Conservation (phyloP, 1,140 invertebrate genomes). For the Aphidius ervi region DNA sequence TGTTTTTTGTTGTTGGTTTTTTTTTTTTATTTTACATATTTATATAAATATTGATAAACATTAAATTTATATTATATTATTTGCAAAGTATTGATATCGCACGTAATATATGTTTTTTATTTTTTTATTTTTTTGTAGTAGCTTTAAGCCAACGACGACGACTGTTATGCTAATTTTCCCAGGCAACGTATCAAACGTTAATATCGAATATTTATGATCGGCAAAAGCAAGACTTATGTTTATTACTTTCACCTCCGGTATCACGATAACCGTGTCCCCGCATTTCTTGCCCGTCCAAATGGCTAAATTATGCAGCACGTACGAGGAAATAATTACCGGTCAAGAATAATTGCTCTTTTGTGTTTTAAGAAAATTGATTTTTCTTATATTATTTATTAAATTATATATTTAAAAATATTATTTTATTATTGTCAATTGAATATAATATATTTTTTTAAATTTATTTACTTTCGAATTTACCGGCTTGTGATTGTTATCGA, state of each 20-base stretch:
- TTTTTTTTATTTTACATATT: no score
- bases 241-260: constrained; percentile 50
- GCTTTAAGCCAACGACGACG: constrained; percentile 14
- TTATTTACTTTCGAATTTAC: neutral
- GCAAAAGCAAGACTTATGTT: constrained; percentile 46
- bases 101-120: neutral
- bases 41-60: neutral
- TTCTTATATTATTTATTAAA: neutral
- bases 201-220: constrained; percentile 52
- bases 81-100: neutral
- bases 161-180: constrained; percentile 46
- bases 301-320: constrained; percentile 25
- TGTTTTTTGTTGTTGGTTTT: no score
- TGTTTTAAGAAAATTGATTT: constrained; percentile 11
- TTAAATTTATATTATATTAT: neutral
- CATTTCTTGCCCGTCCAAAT: constrained; percentile 20
- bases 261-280: constrained; percentile 29
- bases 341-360: constrained; percentile 26
- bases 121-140: constrained; percentile 10
- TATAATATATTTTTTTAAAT: neutral
- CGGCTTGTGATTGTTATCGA: neutral
- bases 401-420: neutral
- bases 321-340: constrained; percentile 23
- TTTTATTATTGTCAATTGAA: neutral
- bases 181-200: constrained; percentile 44